phyloP scores from a whole-genome alignment of 2,888 invertebrate genomes.

The Diogma glabrata region DNA sequence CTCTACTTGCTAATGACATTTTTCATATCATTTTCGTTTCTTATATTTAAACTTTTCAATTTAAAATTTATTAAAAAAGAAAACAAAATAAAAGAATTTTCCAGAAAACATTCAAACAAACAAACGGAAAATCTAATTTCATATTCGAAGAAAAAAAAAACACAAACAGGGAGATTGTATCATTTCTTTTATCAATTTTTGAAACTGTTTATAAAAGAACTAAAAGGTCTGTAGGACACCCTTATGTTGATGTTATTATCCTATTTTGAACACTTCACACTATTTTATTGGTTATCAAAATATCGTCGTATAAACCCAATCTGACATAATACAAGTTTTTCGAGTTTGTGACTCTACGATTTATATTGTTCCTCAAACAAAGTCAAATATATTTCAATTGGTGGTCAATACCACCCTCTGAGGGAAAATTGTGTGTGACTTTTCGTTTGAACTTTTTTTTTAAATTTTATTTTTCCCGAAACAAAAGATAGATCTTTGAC shows the following conservation, averaged over 20 bases:
- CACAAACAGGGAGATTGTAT: background rate
- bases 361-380: too few relatives aligned
- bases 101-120: background rate
- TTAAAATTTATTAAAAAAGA: background rate
- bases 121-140: too few relatives aligned
- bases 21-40: background rate
- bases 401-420: slow-evolving; percentile 7
- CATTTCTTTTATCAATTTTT: background rate
- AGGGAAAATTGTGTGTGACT: slow-evolving; percentile 6
- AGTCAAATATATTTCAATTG: slow-evolving; percentile 8
- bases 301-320: too few relatives aligned
- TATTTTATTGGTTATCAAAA: too few relatives aligned
- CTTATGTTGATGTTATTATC: too few relatives aligned
- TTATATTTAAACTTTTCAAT: slow-evolving; percentile 1
- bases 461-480: slow-evolving; percentile 1
- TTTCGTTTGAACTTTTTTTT: background rate
- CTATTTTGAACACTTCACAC: too few relatives aligned
- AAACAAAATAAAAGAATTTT: background rate
- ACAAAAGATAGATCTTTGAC: background rate
- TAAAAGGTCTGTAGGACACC: too few relatives aligned
- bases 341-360: too few relatives aligned
- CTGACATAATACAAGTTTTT: too few relatives aligned
- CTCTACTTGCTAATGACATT: slow-evolving; percentile 3
- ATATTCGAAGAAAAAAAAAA: background rate
- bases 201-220: background rate